phyloP scores from a whole-genome alignment of 1,140 invertebrate species.

The Drosophila serrata region DNA sequence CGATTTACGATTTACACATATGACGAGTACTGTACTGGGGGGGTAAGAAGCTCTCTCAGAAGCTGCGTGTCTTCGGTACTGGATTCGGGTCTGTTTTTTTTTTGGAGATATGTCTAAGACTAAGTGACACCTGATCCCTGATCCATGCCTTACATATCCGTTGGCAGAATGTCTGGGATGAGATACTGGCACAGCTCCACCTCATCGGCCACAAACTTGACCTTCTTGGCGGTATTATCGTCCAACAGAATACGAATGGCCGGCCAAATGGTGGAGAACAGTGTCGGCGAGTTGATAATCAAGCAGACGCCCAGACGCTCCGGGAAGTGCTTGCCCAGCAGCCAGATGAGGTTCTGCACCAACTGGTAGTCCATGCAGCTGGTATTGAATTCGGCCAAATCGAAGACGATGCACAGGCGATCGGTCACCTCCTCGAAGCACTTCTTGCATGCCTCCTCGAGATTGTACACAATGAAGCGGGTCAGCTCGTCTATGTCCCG shows the following conservation, averaged over 20 bases:
- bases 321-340: constrained; percentile 90
- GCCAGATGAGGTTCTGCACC: constrained; percentile 91
- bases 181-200: constrained; percentile 90
- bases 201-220: constrained; percentile 89
- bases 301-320: constrained; percentile 91
- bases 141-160: constrained; percentile 87
- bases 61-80: constrained; percentile 66
- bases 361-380: constrained; percentile 92
- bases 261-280: constrained; percentile 91
- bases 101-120: constrained; percentile 71
- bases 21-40: constrained; percentile 53
- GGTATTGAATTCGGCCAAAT: constrained; percentile 90
- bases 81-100: constrained; percentile 42
- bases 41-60: constrained; percentile 46
- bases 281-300: constrained; percentile 89
- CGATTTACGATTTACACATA: constrained; percentile 65
- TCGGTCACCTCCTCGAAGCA: constrained; percentile 93
- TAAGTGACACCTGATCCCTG: constrained; percentile 23
- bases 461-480: constrained; percentile 91
- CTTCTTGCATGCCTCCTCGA: constrained; percentile 91
- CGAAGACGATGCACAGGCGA: constrained; percentile 92
- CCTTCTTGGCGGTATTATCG: constrained; percentile 91
- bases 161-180: constrained; percentile 91
- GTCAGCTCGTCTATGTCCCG: constrained; percentile 91
- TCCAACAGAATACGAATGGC: constrained; percentile 91